These are phyloP conservation scores for Tinamus guttatus DNA, from an alignment of 2,113 vertebrate species.

Conservation along the genomic window DNA sequence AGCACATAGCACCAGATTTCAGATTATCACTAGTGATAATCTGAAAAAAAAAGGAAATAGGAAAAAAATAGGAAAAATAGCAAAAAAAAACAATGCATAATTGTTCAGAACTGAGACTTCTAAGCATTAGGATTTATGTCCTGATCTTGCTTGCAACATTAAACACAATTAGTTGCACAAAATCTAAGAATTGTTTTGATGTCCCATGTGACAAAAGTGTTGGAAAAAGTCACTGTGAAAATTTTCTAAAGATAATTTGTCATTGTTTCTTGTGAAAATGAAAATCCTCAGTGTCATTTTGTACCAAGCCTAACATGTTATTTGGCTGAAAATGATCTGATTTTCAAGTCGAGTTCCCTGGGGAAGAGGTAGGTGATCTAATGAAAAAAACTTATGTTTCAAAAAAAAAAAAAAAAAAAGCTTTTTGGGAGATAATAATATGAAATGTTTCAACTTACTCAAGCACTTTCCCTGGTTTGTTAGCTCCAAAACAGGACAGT, in stretches of 20 bases:
- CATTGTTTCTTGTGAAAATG: background rate
- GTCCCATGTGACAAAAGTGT: background rate
- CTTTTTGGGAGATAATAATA: background rate
- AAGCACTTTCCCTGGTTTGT: background rate
- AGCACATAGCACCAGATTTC: background rate
- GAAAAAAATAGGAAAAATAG: background rate
- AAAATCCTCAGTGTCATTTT: background rate
- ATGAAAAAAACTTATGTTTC: constrained; percentile 3
- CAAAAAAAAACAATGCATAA: background rate
- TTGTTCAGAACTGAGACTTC: background rate
- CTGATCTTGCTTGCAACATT: background rate
- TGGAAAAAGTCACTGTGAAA: background rate
- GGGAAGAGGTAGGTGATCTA: constrained; percentile 15
- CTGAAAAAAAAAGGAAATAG: too few species aligned
- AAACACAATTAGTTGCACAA: background rate
- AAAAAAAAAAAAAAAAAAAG: background rate
- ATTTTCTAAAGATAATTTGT: background rate
- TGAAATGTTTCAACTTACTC: constrained; percentile 55
- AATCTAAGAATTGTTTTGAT: background rate
- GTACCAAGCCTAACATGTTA: background rate
- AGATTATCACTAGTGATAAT: background rate
- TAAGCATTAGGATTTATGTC: background rate
- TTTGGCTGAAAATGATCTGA: background rate
- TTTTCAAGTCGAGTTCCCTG: background rate
- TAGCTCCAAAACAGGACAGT: background rate